A percentile compares a stretch with the other conserved stretches of the same genome.
These are phyloP conservation scores for Bathynomus jamesi DNA, from an alignment of 1,140 invertebrate genomes.

Conservation along the genomic window DNA sequence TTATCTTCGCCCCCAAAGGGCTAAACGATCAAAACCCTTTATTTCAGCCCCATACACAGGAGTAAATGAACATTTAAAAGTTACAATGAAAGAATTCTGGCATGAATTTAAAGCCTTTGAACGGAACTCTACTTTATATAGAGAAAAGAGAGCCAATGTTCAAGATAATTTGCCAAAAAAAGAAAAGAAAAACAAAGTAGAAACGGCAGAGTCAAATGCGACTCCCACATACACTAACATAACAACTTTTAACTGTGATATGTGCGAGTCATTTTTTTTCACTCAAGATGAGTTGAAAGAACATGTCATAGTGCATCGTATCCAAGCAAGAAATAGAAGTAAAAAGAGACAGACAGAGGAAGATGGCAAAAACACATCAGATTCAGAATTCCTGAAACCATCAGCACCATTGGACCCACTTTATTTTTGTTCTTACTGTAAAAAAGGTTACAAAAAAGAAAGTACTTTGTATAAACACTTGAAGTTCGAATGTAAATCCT, in stretches of 20 bases:
- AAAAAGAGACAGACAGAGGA: background rate
- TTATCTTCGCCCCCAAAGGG: background rate
- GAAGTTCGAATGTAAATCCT: background rate
- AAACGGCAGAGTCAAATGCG: no score
- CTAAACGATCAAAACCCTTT: slow-evolving; percentile 3
- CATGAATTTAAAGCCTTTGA: background rate
- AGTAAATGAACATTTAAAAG: background rate
- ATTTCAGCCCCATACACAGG: background rate
- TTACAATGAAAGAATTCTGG: background rate
- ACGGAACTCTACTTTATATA: no score
- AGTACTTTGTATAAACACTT: background rate
- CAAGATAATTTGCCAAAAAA: no score
- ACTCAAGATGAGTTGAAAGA: background rate
- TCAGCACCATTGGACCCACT: background rate
- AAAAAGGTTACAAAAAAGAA: background rate
- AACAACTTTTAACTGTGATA: background rate
- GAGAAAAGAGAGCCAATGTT: no score
- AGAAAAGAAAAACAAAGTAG: no score
- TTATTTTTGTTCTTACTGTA: background rate
- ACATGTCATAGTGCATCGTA: background rate
- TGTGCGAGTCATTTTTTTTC: background rate
- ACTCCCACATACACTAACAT: background rate
- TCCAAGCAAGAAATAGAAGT: background rate
- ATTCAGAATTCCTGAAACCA: background rate
- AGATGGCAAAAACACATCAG: background rate